Percentiles rank a stretch among this genome's conserved stretches.
These are phyloP conservation scores for Cyprichromis sp. DNA, from an alignment of 2,113 vertebrate genomes.

Conservation along the genomic window DNA sequence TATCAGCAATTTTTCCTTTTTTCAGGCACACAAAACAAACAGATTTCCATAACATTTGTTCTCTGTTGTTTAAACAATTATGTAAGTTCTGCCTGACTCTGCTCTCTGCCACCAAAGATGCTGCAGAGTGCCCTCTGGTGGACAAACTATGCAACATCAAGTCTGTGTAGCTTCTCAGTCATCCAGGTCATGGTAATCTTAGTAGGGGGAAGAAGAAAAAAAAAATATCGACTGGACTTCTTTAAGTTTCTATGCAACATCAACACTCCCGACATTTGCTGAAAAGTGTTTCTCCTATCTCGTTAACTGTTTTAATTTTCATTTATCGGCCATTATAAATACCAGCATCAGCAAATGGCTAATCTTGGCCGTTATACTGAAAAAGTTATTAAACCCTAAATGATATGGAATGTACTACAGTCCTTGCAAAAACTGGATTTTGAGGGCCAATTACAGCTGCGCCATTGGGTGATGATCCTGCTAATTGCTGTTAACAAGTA, in stretches of 20 bases:
- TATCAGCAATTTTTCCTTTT: not conserved
- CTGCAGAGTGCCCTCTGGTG: not conserved
- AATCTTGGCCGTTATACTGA: not conserved
- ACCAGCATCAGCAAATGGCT: not conserved
- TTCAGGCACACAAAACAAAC: not conserved
- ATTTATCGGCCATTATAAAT: not conserved
- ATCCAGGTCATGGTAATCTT: not conserved
- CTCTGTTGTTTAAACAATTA: not conserved
- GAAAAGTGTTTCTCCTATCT: not conserved
- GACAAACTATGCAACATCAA: not conserved
- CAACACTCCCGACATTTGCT: not conserved
- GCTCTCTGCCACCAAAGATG: not conserved
- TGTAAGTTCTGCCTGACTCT: not conserved
- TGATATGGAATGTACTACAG: not conserved
- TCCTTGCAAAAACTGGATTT: not conserved
- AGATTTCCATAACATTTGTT: not conserved
- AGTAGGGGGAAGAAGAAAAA: rapidly evolving
- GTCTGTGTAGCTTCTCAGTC: not conserved
- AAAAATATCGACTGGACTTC: not conserved
- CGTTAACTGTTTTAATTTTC: not conserved
- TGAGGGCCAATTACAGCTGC: not conserved
- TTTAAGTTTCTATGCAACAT: not conserved
- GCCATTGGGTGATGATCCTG: not conserved
- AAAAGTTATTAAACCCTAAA: not conserved
- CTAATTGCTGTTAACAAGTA: not conserved